phyloP scores from a whole-genome alignment of 2,888 invertebrate species.

The Hemaris fuciformis region DNA sequence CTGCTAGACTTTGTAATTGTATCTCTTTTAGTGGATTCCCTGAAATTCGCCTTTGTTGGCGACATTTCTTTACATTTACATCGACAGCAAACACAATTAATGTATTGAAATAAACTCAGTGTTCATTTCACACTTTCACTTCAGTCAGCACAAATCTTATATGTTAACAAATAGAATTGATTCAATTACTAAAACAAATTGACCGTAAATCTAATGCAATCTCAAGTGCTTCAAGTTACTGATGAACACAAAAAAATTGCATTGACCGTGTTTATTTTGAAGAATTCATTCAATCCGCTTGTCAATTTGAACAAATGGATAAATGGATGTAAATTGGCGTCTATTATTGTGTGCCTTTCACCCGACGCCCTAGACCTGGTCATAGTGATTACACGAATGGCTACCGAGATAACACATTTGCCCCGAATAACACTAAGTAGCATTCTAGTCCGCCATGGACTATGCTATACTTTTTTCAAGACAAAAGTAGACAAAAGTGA shows the following conservation, averaged over 20 bases:
- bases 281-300: slow-evolving; percentile 48
- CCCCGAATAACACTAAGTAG: slow-evolving; percentile 20
- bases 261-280: slow-evolving; percentile 48
- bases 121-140: slow-evolving; percentile 19
- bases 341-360: slow-evolving; percentile 62
- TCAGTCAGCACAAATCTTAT: slow-evolving; percentile 8
- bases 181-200: slow-evolving; percentile 24
- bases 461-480: slow-evolving; percentile 14
- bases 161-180: slow-evolving; percentile 10
- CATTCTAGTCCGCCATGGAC: slow-evolving; percentile 16
- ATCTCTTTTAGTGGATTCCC: background rate
- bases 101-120: background rate
- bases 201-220: slow-evolving; percentile 43
- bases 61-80: background rate
- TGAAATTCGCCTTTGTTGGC: background rate
- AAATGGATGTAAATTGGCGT: slow-evolving; percentile 58
- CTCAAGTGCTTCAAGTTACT: slow-evolving; percentile 22
- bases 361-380: slow-evolving; percentile 23
- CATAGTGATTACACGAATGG: background rate
- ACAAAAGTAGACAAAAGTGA: slow-evolving; percentile 29
- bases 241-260: slow-evolving; percentile 32
- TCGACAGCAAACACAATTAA: background rate
- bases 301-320: slow-evolving; percentile 45
- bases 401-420: background rate
- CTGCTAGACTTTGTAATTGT: background rate